Percentiles rank a stretch among this genome's conserved stretches.
Conservation (phyloP, 2,797 vertebrate species). For the Okamejei kenojei region DNA sequence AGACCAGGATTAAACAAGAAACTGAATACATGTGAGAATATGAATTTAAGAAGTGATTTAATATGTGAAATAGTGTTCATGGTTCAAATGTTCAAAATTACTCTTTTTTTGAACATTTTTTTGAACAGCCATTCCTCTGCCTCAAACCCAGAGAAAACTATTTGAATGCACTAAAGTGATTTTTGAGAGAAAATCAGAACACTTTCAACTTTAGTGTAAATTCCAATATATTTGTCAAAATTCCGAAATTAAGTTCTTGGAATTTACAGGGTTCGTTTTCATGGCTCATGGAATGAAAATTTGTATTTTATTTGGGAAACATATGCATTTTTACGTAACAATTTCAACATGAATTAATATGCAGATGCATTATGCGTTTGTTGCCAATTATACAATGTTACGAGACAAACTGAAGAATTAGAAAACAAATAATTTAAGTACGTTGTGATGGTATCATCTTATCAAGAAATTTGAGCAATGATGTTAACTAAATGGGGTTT, state of each 20-base stretch:
- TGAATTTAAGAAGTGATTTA: not conserved
- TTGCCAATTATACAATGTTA: not conserved
- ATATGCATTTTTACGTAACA: not conserved
- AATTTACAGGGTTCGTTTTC: not conserved
- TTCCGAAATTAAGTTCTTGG: not conserved
- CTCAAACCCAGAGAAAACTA: not conserved
- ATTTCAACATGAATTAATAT: not conserved
- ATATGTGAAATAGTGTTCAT: not conserved
- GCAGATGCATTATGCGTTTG: not conserved
- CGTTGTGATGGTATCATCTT: not conserved
- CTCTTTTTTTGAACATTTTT: slow-evolving; percentile 32
- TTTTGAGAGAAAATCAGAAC: not conserved
- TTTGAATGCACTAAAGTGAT: not conserved
- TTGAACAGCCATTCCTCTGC: slow-evolving; percentile 43
- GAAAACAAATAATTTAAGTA: not conserved
- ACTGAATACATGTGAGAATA: not conserved
- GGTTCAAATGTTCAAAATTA: not conserved
- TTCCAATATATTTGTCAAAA: not conserved
- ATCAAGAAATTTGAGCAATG: not conserved
- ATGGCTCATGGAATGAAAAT: not conserved
- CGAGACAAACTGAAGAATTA: not conserved
- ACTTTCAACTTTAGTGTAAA: not conserved
- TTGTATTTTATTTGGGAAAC: not conserved
- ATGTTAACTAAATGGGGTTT: not conserved
- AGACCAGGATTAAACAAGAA: not conserved